These are phyloP conservation scores for Priocnemis perturbator DNA, from an alignment of 2,888 invertebrate species.

Conservation along the genomic window DNA sequence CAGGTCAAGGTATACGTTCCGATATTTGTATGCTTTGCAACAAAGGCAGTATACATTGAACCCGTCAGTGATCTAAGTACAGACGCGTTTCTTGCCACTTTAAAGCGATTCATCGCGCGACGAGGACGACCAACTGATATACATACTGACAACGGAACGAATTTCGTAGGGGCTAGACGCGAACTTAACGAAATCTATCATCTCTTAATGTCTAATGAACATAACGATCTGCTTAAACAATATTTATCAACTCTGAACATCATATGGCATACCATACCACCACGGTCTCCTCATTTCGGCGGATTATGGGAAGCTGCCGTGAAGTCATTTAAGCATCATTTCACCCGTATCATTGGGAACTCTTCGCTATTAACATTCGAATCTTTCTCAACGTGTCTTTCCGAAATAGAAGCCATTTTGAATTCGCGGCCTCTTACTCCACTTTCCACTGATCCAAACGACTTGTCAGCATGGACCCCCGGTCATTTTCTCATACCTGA, in stretches of 20 bases:
- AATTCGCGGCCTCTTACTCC: slow-evolving; percentile 45
- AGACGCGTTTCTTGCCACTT: background rate
- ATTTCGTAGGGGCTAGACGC: slow-evolving; percentile 7
- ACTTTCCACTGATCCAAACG: slow-evolving; percentile 42
- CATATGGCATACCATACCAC: slow-evolving; percentile 54
- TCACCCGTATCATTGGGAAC: slow-evolving; percentile 47
- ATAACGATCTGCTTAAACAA: background rate
- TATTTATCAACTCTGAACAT: background rate
- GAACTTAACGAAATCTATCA: background rate
- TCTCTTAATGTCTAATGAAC: background rate
- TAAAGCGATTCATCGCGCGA: background rate
- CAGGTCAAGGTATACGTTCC: background rate
- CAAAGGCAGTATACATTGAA: slow-evolving; percentile 3
- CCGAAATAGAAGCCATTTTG: slow-evolving; percentile 45
- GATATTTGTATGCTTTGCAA: slow-evolving; percentile 51
- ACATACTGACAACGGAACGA: slow-evolving; percentile 6
- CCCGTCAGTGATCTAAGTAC: slow-evolving; percentile 4
- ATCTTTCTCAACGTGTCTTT: slow-evolving; percentile 29
- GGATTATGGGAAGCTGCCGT: slow-evolving; percentile 41
- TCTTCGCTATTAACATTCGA: slow-evolving; percentile 29
- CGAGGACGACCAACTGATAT: background rate
- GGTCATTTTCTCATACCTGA: slow-evolving; percentile 47
- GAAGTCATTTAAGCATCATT: slow-evolving; percentile 59
- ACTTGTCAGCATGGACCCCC: slow-evolving; percentile 28
- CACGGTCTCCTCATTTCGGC: slow-evolving; percentile 51